Conservation (phyloP, 2,797 vertebrate species). For the Oreonectes daqikongensis region DNA sequence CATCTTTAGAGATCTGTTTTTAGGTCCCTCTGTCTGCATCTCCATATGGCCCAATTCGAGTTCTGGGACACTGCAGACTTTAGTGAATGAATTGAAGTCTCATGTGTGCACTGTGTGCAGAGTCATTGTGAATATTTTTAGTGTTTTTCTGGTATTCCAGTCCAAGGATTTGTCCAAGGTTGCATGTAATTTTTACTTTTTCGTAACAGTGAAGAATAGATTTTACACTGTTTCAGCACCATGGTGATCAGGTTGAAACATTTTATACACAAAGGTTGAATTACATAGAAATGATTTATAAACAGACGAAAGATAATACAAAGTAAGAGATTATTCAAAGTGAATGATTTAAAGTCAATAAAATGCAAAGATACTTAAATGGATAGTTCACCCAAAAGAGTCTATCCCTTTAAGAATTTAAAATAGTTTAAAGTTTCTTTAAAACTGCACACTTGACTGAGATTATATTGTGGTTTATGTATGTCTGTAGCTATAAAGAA, state of each 20-base stretch:
- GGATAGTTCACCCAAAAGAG: too few species aligned
- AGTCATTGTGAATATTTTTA: background rate
- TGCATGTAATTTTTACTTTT: too few species aligned
- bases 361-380: too few species aligned
- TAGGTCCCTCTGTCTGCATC: slow-evolving; percentile 27
- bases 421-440: too few species aligned
- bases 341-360: too few species aligned
- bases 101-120: background rate
- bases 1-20: slow-evolving; percentile 53
- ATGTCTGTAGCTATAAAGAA: slow-evolving; percentile 27
- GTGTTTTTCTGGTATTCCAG: background rate
- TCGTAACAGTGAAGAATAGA: too few species aligned
- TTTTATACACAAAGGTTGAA: too few species aligned
- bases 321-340: too few species aligned
- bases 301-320: too few species aligned
- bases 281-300: too few species aligned
- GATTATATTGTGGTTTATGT: slow-evolving; percentile 4
- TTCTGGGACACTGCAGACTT: background rate
- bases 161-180: background rate
- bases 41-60: background rate
- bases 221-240: too few species aligned
- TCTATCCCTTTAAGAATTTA: background rate
- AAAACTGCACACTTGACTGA: background rate
- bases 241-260: too few species aligned
- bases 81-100: background rate